A percentile compares a stretch with the other conserved stretches of the same genome.
Conservation (phyloP, 1,140 invertebrate genomes). For the Phenacoccus solenopsis region DNA sequence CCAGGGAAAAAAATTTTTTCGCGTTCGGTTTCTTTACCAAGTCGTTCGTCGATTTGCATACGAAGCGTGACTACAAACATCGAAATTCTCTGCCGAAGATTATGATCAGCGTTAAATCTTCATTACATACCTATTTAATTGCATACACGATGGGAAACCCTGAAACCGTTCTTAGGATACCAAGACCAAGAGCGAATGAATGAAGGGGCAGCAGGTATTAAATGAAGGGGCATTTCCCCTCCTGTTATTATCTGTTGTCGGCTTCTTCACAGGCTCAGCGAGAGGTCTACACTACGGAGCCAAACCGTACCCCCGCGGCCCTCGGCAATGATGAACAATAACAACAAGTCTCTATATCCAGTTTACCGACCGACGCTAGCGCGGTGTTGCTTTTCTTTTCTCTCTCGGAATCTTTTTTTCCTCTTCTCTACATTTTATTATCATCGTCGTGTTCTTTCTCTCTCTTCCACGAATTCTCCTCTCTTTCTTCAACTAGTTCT, state of each 20-base stretch:
- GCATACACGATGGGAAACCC: not conserved
- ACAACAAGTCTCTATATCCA: slow-evolving; percentile 13
- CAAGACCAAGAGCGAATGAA: not conserved
- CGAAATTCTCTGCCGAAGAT: not conserved
- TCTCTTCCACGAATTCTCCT: not conserved
- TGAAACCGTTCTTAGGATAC: not conserved
- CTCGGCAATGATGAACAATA: not conserved
- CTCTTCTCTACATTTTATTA: slow-evolving; percentile 14
- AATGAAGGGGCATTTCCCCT: not conserved
- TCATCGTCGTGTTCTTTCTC: not conserved
- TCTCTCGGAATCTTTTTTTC: slow-evolving; percentile 13
- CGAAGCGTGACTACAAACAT: not conserved
- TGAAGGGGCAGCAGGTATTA: slow-evolving; percentile 14
- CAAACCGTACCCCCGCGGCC: not conserved
- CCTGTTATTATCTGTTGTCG: slow-evolving; percentile 9
- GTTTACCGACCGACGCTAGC: slow-evolving; percentile 7
- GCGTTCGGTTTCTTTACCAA: too few species aligned
- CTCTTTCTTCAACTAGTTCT: slow-evolving; percentile 10
- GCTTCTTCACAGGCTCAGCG: slow-evolving; percentile 15
- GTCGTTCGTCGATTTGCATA: too few species aligned
- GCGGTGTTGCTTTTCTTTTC: slow-evolving; percentile 16
- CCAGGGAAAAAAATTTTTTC: too few species aligned
- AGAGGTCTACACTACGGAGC: slow-evolving; percentile 15
- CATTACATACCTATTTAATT: not conserved
- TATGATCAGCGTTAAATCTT: not conserved